A percentile compares a stretch with the other conserved stretches of the same genome.
phyloP scores from a whole-genome alignment of 2,888 invertebrate genomes.

The Lutraria lutraria region DNA sequence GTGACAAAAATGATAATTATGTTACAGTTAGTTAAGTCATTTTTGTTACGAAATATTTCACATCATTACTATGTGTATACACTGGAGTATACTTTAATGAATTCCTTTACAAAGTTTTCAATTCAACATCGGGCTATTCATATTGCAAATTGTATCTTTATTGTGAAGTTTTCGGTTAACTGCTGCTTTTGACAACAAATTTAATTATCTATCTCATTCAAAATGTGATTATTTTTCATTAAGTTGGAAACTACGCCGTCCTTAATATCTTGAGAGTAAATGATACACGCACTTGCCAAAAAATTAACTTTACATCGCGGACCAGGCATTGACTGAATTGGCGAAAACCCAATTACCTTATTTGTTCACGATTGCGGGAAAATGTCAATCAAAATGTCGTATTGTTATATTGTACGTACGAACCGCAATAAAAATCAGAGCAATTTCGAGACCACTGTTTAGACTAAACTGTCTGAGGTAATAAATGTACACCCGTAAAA shows the following conservation, averaged over 20 bases:
- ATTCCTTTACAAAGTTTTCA: not conserved
- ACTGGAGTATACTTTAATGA: constrained; percentile 8
- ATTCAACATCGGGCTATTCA: not conserved
- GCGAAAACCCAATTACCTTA: not conserved
- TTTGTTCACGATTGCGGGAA: not conserved
- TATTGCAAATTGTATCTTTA: constrained; percentile 1
- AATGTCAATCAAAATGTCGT: not conserved
- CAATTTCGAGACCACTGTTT: not conserved
- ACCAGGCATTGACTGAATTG: not conserved
- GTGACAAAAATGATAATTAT: constrained; percentile 8
- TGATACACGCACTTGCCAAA: not conserved
- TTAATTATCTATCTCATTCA: not conserved
- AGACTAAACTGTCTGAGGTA: not conserved
- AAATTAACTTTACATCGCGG: not conserved
- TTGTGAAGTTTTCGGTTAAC: not conserved
- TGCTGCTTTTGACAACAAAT: not conserved
- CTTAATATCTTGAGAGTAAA: not conserved
- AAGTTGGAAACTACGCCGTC: not conserved
- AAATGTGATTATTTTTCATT: not conserved
- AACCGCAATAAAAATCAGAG: not conserved
- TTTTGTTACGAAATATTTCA: not conserved
- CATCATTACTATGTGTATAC: not conserved
- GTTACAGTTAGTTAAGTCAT: not conserved
- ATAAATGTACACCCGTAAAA: not conserved
- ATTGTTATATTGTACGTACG: not conserved